These are phyloP conservation scores for Arctocebus calabarensis DNA, from an alignment of 2,797 vertebrate genomes.

Conservation along the genomic window DNA sequence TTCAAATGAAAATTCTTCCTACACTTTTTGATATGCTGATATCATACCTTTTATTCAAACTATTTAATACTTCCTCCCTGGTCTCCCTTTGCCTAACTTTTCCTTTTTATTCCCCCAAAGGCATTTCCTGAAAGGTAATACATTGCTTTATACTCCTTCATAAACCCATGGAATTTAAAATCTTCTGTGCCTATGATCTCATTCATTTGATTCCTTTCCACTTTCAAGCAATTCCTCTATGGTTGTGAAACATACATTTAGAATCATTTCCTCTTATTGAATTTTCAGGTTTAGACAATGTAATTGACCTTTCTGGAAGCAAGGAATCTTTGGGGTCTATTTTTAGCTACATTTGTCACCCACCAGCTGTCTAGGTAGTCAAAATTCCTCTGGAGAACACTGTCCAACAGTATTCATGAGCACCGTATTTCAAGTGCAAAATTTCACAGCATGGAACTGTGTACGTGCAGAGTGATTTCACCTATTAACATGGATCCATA, in stretches of 20 bases:
- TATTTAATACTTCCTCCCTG: slow-evolving; percentile 15
- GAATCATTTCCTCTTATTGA: slow-evolving; percentile 46
- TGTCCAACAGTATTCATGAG: slow-evolving; percentile 50
- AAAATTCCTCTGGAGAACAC: slow-evolving; percentile 62
- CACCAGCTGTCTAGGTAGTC: slow-evolving; percentile 66
- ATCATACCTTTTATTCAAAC: slow-evolving; percentile 64
- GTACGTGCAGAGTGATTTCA: rapidly evolving
- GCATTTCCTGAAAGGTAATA: slow-evolving; percentile 56
- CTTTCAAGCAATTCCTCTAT: slow-evolving; percentile 40
- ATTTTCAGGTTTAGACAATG: slow-evolving; percentile 70
- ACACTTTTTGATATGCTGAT: slow-evolving; percentile 67
- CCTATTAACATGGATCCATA: not conserved
- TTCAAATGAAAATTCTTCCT: slow-evolving; percentile 62
- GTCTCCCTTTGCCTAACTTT: not conserved
- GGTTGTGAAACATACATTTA: slow-evolving; percentile 49
- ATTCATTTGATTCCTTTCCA: slow-evolving; percentile 58
- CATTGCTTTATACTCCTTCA: slow-evolving; percentile 7
- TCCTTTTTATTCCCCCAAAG: slow-evolving; percentile 6
- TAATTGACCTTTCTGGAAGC: slow-evolving; percentile 58
- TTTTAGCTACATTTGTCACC: slow-evolving; percentile 75
- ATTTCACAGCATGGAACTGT: not conserved
- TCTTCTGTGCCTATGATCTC: slow-evolving; percentile 52
- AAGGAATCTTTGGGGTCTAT: slow-evolving; percentile 65
- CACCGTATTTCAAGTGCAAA: slow-evolving; percentile 18
- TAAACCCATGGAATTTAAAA: slow-evolving; percentile 55